phyloP scores from a whole-genome alignment of 2,888 invertebrate species.

The Tipula vernalis region DNA sequence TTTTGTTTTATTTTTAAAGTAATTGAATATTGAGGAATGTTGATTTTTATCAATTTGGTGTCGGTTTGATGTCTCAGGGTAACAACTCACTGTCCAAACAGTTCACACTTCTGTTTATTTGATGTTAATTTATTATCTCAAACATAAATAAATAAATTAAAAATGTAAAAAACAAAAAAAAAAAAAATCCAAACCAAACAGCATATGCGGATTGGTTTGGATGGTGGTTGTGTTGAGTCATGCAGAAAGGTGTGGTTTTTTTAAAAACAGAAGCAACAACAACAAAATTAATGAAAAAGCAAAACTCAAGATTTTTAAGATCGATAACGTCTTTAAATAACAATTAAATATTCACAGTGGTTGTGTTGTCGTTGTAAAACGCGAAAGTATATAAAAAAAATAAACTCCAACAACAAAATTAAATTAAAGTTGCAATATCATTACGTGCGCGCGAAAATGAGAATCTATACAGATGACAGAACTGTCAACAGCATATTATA shows the following conservation, averaged over 20 bases:
- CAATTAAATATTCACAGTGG: not conserved
- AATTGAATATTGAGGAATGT: constrained; percentile 4
- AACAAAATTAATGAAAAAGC: not conserved
- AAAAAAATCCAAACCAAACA: not conserved
- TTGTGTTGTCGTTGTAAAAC: not conserved
- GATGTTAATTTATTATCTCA: not conserved
- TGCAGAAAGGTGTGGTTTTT: not conserved
- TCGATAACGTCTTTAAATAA: not conserved
- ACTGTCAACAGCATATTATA: not conserved
- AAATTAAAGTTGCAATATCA: not conserved
- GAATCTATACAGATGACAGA: not conserved
- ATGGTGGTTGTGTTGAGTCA: not conserved
- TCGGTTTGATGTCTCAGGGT: not conserved
- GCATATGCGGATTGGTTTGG: not conserved
- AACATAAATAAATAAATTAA: not conserved
- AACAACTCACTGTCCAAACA: not conserved
- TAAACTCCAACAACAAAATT: not conserved
- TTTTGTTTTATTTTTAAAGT: not conserved
- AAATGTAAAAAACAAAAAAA: not conserved
- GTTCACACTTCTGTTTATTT: not conserved
- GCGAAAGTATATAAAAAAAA: not conserved
- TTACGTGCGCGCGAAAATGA: not conserved
- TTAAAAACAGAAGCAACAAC: not conserved
- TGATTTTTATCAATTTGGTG: not conserved
- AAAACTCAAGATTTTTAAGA: not conserved